Evolutionary conservation across 2,113 vertebrate species (phyloP).

Genomic region (Platysternon megacephalum): DNA sequence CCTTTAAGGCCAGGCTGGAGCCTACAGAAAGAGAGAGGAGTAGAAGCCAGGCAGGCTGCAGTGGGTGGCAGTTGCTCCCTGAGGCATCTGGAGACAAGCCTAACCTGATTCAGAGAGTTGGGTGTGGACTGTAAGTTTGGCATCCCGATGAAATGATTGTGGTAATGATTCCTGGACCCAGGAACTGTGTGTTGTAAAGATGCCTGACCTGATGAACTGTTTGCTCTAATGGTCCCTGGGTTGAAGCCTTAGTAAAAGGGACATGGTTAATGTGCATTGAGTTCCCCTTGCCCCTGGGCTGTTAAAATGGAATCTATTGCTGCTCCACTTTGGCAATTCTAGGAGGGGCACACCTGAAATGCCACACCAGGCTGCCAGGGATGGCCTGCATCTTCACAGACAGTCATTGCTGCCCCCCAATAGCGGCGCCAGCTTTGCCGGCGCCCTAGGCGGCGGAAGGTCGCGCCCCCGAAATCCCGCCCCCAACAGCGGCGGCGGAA

Average conservation of each 20-base stretch:
- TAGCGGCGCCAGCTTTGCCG: too few species aligned
- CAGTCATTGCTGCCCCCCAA: background rate
- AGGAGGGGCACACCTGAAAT: background rate
- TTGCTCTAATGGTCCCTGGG: background rate
- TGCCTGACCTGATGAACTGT: background rate
- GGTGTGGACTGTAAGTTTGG: background rate
- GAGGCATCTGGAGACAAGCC: background rate
- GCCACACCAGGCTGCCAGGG: background rate
- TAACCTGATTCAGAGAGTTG: background rate
- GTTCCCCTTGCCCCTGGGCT: background rate
- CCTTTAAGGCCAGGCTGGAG: background rate
- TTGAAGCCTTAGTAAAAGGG: background rate
- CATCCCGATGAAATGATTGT: background rate
- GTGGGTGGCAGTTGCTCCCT: background rate
- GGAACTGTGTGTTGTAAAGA: background rate
- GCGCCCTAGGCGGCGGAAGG: too few species aligned
- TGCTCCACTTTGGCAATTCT: background rate
- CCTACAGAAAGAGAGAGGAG: background rate
- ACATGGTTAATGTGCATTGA: background rate
- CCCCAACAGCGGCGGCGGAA: too few species aligned
- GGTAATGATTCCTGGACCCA: background rate
- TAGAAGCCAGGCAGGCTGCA: background rate
- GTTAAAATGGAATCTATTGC: background rate
- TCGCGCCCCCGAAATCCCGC: too few species aligned
- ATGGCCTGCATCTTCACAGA: background rate